Evolutionary conservation across 92 coral and sea anemone species (phyloP), one percentile per base, ranked within the genome.

Genomic region (Anthopleura xanthogrammica): DNA sequence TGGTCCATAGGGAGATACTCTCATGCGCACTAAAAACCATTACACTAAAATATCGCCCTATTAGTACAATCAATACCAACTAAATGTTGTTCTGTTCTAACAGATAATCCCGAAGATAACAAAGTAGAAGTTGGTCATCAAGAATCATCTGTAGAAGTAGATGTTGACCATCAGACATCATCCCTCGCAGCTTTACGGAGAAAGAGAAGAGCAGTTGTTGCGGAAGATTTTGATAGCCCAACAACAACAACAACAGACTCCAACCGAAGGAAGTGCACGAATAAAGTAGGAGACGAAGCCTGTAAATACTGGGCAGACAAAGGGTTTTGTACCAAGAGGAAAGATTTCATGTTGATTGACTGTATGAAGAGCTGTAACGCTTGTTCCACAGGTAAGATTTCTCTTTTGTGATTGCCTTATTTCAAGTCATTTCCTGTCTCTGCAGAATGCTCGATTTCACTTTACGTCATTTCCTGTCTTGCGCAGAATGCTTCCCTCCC

Each of bases 301-400:
- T 93, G 98, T 57, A 82, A 70, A 1, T 83, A 42, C 60, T 93
- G 98, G 98, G 95, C 98, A 12, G 41, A 81, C 75, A 56, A 41
- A 66, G 95, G 98, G 17, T 93, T 89, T 83, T 93, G 98, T 76
- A 70, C 86, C 41, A 76, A 81, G 8, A 85, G 98, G 43, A 88
- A 88, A 39, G 98, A 93, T 86, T 78, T 90, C 83, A 89, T 93
- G 95, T 87, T 90, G 29, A 92, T 66, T 75, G 90, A 88, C 78
- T 95, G 98, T 58, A 87, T 80, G 83, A 85, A 66, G 60, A 90
- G 98, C 90, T 95, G 98, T 79, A 83, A 87, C 68, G 76, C 88
- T 52, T 95, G 98, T 87, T 50, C 76, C n/a, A 55, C 60, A 83
- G 93, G 97, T 95, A 82, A 78, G 87, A 36, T 24, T 48, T 55